Conservation (phyloP, 2,113 vertebrate genomes). For the Motacilla alba region DNA sequence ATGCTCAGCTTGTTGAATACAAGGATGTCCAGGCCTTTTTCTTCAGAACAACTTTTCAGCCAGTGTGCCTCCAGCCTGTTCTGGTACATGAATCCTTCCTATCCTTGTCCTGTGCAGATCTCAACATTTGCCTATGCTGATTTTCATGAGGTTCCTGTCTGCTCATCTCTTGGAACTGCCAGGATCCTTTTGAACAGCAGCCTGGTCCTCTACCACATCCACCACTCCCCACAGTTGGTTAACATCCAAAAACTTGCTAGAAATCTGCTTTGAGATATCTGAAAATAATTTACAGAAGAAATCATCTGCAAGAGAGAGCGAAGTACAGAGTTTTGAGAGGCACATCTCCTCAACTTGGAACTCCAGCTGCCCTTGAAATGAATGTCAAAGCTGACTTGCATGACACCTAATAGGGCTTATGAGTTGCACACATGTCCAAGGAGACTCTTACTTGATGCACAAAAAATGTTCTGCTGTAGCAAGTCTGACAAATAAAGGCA, state of each 20-base stretch:
- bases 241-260: background rate
- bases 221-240: background rate
- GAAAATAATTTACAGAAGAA: background rate
- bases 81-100: background rate
- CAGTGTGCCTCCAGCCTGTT: background rate
- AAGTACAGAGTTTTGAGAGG: background rate
- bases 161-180: background rate
- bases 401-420: background rate
- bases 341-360: background rate
- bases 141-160: background rate
- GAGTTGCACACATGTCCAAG: fast-evolving
- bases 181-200: background rate
- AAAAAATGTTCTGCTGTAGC: background rate
- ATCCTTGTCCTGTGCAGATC: background rate
- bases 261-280: background rate
- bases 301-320: background rate
- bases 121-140: background rate
- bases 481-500: background rate
- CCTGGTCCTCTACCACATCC: background rate
- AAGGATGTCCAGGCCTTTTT: background rate
- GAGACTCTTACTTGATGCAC: background rate
- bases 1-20: background rate
- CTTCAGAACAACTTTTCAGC: background rate
- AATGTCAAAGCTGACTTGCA: background rate
- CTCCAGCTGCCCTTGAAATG: background rate